Base-by-base conservation (phyloP, 2,797 vertebrate species). In the Dryobates pubescens region DNA sequence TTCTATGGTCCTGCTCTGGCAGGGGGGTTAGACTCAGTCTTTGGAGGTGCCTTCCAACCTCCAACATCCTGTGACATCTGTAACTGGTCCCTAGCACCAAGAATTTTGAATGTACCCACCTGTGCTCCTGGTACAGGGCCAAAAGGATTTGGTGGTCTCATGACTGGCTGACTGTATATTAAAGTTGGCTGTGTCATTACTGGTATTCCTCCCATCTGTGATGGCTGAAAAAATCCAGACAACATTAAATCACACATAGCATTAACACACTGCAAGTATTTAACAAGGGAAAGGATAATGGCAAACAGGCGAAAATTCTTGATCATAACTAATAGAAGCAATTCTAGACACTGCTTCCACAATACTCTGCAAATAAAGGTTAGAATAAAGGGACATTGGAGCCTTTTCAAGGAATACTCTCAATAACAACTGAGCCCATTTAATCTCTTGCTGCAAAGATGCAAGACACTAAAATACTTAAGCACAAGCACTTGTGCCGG, bases 91-190 rank as follows among this genome's bases (percentile, higher is more conserved):
- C 29, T 4, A 36, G 53, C 51, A 78, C 10, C 23, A 49, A 5
- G 14, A 30, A 43, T 30, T 26, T 4, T 32, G 34, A 75, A 72
- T 9, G 47, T 82, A 96, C 95, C 18, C 57, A 99, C 99, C 98
- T 99, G 99, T 93, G 98, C 98, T 96, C 99, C 98, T 13, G 98
- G 98, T 95, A 98, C 98, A 93, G 98, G 95, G 82, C 98, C 98
- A 63, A 99, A 99, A 51, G 99, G 99, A 94, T 99, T 99, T 94
- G 99, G 98, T 74, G 98, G 98, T 98, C 98, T 98, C 98, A 99
- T 99, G 92, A 98, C 98, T 77, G 99, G 99, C 93, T 99, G 99
- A 62, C 97, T 98, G 96, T 99, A 99, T 98, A 99, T 99, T 98
- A 99, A 98, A 49, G 98, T 98, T 96, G 98, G 99, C 92, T 99